Base-by-base conservation (phyloP, 1,140 invertebrate genomes). In the Rhynchophorus ferrugineus region DNA sequence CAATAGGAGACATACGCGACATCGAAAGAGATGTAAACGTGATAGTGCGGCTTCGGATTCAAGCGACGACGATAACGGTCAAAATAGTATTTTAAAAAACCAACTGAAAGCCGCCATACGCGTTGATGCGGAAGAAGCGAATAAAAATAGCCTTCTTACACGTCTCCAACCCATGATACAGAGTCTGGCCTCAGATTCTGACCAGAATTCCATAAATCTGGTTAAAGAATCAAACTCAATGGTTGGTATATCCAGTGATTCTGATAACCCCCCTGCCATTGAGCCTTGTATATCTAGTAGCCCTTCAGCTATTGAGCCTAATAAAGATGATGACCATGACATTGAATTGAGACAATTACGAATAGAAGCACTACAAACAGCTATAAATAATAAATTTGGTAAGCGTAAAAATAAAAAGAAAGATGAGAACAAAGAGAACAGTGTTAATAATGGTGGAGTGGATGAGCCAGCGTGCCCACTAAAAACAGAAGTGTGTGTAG, bases 281-380 rank as follows among this genome's bases (percentile, higher is more conserved):
- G 24, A 29, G 11, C 24, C 24, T 6, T 29, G 5, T 29, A n/a
- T n/a, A n/a, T 29, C 24, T 29, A 11, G 11, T 29, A 29, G 5
- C 5, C 24, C 5, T 5, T 6, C 11, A 6, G 11, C 11, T 6
- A 5, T 11, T 29, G 24, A 29, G 11, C 35, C 11, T 16, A 39
- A 46, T 22, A 54, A 13, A 42, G 29, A 58, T 34, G 45, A 38
- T 14, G 54, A 60, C 16, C 22, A 36, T 2, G 67, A 69, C 49
- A 52, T 42, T 52, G 67, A 70, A 50, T 52, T 70, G 24, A 60
- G 60, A 8, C 55, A 67, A 14, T 58, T 70, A 43, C 37, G 68
- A 35, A 37, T 68, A 13, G 66, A 63, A 44, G 68, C 68, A 8
- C 53, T 70, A 34, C 60, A 64, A 50, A 67, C 68, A 3, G 65